A percentile compares a stretch with the other conserved stretches of the same genome.
Evolutionary conservation across 2,113 vertebrate genomes (phyloP).

Genomic region (Ictidomys tridecemlineatus): DNA sequence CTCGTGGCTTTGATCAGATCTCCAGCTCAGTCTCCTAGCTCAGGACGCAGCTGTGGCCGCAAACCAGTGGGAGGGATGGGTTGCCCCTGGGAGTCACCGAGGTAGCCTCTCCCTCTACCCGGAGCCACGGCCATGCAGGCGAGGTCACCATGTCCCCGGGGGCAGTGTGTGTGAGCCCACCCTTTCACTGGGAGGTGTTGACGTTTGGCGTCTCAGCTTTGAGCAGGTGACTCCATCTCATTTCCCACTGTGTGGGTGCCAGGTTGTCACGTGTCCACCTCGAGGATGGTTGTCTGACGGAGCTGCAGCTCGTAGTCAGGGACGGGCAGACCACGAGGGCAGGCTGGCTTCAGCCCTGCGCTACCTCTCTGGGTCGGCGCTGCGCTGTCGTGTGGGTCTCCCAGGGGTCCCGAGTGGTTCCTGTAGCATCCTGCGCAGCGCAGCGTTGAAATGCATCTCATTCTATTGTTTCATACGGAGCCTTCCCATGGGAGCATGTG

Average conservation of each 20-base stretch:
- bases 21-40: no score
- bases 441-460: not conserved
- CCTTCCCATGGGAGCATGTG: not conserved
- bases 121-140: not conserved
- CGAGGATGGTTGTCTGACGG: no score
- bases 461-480: not conserved
- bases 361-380: not conserved
- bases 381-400: not conserved
- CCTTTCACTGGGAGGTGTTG: not conserved
- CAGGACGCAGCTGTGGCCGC: not conserved
- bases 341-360: not conserved
- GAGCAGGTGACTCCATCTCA: not conserved
- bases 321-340: not conserved
- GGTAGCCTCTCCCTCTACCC: not conserved
- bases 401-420: not conserved
- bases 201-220: not conserved
- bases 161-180: not conserved
- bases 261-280: not conserved
- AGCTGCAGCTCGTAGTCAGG: no score
- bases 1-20: no score
- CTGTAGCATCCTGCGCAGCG: not conserved
- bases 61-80: not conserved
- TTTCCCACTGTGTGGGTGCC: not conserved
- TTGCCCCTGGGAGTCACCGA: not conserved
- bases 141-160: not conserved